A percentile compares a stretch with the other conserved stretches of the same genome.
phyloP scores from a whole-genome alignment of 2,113 vertebrate species.

The Chionomys nivalis region DNA sequence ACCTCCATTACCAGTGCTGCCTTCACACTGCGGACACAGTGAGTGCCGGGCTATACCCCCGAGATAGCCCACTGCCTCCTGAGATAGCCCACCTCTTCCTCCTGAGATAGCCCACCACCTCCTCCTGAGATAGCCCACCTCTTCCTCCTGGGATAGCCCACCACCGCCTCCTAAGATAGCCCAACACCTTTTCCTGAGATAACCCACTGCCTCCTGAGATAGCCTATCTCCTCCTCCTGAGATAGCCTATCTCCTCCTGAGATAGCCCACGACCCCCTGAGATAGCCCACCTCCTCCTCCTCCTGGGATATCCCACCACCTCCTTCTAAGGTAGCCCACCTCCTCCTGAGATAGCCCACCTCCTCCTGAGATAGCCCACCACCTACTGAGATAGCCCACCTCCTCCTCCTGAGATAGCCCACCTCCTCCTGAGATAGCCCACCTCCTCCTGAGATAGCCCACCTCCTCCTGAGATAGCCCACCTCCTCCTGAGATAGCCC shows the following conservation, averaged over 20 bases:
- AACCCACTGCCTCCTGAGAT: not conserved
- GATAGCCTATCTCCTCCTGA: not conserved
- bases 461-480: not conserved
- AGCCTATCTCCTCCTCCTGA: not conserved
- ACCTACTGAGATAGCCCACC: no score
- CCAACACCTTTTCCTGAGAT: not conserved
- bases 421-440: not conserved
- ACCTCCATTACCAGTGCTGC: constrained; percentile 99
- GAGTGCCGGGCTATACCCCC: constrained; percentile 76
- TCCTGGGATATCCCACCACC: not conserved
- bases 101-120: no score
- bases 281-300: not conserved
- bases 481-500: fast-evolving
- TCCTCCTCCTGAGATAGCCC: not conserved
- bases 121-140: not conserved
- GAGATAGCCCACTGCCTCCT: not conserved
- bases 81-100: no score
- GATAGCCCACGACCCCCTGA: not conserved
- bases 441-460: not conserved
- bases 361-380: no score
- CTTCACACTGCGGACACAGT: constrained; percentile 99
- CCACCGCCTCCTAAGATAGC: not conserved
- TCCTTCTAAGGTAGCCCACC: not conserved
- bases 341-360: no score
- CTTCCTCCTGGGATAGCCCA: not conserved